phyloP scores from a whole-genome alignment of 2,888 invertebrate genomes.

The Ennomos quercinarius region DNA sequence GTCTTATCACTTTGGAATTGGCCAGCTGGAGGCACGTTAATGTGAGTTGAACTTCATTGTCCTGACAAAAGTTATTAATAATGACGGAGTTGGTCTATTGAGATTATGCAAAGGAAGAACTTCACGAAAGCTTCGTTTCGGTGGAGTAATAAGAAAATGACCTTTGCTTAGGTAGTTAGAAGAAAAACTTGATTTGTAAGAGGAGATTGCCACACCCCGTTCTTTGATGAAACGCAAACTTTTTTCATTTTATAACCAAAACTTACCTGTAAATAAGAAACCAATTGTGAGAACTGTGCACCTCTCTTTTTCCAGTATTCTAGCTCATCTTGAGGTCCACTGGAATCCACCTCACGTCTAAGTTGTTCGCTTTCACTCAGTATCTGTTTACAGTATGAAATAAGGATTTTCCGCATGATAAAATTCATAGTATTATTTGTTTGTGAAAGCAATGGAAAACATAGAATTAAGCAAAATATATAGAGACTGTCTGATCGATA shows the following conservation, averaged over 20 bases:
- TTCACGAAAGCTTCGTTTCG: too few relatives aligned
- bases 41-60: constrained; percentile 91
- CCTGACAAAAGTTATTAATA: constrained; percentile 63
- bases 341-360: constrained; percentile 95
- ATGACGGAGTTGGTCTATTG: neutral
- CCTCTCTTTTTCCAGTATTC: constrained; percentile 98
- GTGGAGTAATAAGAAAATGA: too few relatives aligned
- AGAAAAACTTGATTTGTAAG: too few relatives aligned
- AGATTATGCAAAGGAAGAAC: neutral
- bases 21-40: constrained; percentile 90
- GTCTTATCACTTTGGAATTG: constrained; percentile 91
- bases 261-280: constrained; percentile 89
- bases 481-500: too few relatives aligned
- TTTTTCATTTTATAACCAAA: neutral
- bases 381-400: constrained; percentile 70
- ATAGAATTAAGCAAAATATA: too few relatives aligned
- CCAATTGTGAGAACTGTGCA: constrained; percentile 95
- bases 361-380: constrained; percentile 96
- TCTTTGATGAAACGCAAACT: too few relatives aligned
- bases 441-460: neutral
- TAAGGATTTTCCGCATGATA: neutral
- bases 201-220: too few relatives aligned
- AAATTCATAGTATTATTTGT: neutral
- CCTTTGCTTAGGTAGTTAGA: too few relatives aligned
- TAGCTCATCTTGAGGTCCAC: constrained; percentile 97